Evolutionary conservation across 2,888 invertebrate species (phyloP).

Genomic region (Colostygia pectinataria): DNA sequence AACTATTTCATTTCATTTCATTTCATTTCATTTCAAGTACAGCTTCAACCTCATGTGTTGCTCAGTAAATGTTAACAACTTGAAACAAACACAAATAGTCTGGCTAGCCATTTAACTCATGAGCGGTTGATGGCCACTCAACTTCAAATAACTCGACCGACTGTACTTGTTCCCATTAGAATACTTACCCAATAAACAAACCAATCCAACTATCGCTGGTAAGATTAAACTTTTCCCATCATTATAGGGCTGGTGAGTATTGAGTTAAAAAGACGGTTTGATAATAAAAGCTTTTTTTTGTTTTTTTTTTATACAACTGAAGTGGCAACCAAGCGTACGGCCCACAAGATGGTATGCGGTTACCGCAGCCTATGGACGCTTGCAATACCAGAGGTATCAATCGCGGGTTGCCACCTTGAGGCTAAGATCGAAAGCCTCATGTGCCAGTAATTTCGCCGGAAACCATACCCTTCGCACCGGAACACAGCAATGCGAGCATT

Average conservation of each 20-base stretch:
- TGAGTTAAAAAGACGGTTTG: slow-evolving; percentile 6
- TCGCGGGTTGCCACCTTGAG: too few relatives aligned
- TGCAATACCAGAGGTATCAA: too few relatives aligned
- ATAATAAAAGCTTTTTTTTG: too few relatives aligned
- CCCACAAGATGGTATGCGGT: too few relatives aligned
- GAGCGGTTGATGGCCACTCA: slow-evolving; percentile 17
- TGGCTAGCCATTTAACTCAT: slow-evolving; percentile 9
- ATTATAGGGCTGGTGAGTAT: slow-evolving; percentile 14
- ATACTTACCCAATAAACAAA: slow-evolving; percentile 28
- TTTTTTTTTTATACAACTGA: not conserved
- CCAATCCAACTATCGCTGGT: slow-evolving; percentile 27
- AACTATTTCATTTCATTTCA: not conserved
- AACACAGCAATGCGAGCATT: too few relatives aligned
- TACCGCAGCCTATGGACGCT: too few relatives aligned
- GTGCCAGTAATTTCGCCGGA: too few relatives aligned
- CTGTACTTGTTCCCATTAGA: slow-evolving; percentile 24
- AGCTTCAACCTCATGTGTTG: not conserved
- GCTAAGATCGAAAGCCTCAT: too few relatives aligned
- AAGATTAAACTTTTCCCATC: slow-evolving; percentile 34
- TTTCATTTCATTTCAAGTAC: not conserved
- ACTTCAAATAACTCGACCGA: slow-evolving; percentile 22
- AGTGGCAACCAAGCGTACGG: too few relatives aligned
- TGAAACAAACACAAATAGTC: slow-evolving; percentile 20
- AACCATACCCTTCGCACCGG: too few relatives aligned
- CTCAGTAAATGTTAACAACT: slow-evolving; percentile 11